phyloP scores from a whole-genome alignment of 2,113 vertebrate species.

The Lagopus muta region DNA sequence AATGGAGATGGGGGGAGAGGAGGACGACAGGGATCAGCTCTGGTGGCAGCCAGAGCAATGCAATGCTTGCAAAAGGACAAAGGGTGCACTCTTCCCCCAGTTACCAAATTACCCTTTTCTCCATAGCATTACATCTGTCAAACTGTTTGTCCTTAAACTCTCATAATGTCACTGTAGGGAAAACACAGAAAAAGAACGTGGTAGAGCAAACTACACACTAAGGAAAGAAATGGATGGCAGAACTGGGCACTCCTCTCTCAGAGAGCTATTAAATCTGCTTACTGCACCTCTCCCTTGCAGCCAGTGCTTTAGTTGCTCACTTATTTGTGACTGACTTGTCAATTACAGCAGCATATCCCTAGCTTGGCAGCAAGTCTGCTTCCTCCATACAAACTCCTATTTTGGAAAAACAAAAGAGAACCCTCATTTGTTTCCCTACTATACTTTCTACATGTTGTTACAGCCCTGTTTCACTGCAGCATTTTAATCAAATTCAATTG shows the following conservation, averaged over 20 bases:
- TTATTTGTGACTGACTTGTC: slow-evolving; percentile 56
- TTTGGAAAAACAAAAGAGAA: background rate
- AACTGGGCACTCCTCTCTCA: background rate
- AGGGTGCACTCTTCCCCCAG: background rate
- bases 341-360: slow-evolving; percentile 37
- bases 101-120: background rate
- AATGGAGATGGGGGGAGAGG: background rate
- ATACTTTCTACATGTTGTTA: background rate
- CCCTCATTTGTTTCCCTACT: background rate
- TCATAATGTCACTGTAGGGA: background rate
- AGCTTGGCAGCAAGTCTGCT: slow-evolving; percentile 42
- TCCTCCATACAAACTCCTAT: slow-evolving; percentile 23
- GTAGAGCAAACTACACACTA: background rate
- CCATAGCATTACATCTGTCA: background rate
- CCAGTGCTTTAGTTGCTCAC: background rate
- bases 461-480: background rate
- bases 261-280: background rate
- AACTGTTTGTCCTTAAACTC: background rate
- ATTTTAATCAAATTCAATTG: slow-evolving; percentile 42
- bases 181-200: background rate
- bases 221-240: background rate
- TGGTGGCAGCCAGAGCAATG: background rate
- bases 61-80: background rate
- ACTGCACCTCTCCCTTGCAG: background rate
- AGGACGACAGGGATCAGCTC: accelerated